Base-by-base conservation (phyloP, 2,797 vertebrate species). In the Cyprinella venusta region DNA sequence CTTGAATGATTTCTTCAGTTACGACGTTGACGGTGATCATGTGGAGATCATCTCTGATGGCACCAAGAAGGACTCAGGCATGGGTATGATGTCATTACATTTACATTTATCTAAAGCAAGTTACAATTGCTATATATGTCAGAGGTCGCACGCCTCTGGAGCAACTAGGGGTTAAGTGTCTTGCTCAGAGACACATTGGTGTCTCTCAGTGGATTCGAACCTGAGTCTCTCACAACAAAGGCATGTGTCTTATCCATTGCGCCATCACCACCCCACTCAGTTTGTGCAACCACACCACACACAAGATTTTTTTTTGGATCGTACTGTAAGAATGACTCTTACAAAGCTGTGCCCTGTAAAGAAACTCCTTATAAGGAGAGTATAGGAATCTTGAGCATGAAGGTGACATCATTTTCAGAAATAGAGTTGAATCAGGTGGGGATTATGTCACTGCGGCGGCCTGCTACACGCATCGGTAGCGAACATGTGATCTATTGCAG, bases 1-100 rank as follows among this genome's bases (percentile, higher is more conserved):
- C 48, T 95, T 99, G 88, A 99, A 99, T 8, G 98, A 99, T 90
- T 99, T 99, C 94, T 99, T 99, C 92, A 99, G 98, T 90, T 99
- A 99, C 0, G 97, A 99, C 18, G 98, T 99, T 71, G 98, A 99
- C 40, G 95, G 94, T 21, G 96, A 99, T 89, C 98, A 99, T 0
- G 97, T 99, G 68, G 98, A 99, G 87, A 98, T 99, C 85, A 99
- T 99, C 90, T 99, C 98, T 4, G 98, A 99, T 26, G 98, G 98
- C 88, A 99, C 98, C 0, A 99, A 99, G 93, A 99, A 99, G 87
- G 98, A 99, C 94, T 99, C 98, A 1, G 98, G 98, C 84, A 99
- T 99, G 97, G 98, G 98, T 99, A 86, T 71, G 80, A 67, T 26
- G 33, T 78, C 68, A 83, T 33, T 33, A 33, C 30, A 33, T 33